phyloP scores from a whole-genome alignment of 2,888 invertebrate species.

The Mesoligia furuncula region DNA sequence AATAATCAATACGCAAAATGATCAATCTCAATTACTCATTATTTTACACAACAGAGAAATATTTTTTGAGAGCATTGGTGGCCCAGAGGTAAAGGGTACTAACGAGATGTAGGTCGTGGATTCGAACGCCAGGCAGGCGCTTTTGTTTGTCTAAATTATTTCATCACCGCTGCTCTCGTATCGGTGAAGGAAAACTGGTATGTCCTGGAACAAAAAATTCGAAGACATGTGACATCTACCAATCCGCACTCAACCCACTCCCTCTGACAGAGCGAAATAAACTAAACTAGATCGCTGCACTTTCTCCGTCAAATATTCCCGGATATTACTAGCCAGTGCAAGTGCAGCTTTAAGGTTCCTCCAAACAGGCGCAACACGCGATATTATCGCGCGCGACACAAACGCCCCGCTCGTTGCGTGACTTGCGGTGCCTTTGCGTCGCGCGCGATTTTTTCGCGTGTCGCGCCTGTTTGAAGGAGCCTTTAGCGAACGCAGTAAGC shows the following conservation, averaged over 20 bases:
- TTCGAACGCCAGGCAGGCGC: not conserved
- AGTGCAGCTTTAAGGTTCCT: not conserved
- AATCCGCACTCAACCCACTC: not conserved
- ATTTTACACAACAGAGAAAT: not conserved
- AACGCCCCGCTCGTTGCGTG: no score
- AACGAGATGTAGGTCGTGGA: not conserved
- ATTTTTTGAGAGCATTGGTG: not conserved
- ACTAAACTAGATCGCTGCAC: not conserved
- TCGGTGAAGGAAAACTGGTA: not conserved
- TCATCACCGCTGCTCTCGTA: not conserved
- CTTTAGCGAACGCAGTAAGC: slow-evolving; percentile 10
- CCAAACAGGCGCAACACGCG: no score
- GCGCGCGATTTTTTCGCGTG: no score
- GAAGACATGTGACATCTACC: not conserved
- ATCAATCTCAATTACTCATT: no score
- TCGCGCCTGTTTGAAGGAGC: no score
- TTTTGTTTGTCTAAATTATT: not conserved
- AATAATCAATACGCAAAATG: no score
- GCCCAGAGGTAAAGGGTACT: not conserved
- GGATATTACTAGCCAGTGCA: not conserved
- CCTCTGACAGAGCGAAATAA: no score
- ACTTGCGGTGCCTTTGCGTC: no score
- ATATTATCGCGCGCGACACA: no score
- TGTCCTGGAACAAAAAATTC: not conserved
- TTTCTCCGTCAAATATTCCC: not conserved